A percentile compares a stretch with the other conserved stretches of the same genome.
These are phyloP conservation scores for Corydoras maculifer DNA, from an alignment of 2,113 vertebrate genomes.

Conservation along the genomic window DNA sequence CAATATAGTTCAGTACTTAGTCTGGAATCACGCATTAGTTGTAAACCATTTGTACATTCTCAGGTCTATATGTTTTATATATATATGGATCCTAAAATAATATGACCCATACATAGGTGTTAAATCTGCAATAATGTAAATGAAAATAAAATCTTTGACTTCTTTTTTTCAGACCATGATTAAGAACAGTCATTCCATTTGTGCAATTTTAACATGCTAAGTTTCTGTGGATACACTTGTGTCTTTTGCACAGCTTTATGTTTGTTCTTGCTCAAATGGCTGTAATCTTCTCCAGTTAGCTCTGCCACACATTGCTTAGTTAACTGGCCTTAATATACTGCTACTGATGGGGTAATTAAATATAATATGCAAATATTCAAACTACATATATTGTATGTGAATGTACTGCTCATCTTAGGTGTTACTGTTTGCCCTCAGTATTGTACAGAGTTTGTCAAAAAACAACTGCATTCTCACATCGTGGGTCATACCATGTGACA, in stretches of 20 bases:
- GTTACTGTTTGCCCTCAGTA: slow-evolving; percentile 25
- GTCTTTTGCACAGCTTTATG: no score
- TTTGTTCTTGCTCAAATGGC: no score
- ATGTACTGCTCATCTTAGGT: slow-evolving; percentile 34
- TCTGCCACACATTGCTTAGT: no score
- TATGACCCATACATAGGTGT: not conserved
- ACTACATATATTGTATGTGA: slow-evolving; percentile 29
- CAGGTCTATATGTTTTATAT: slow-evolving; percentile 16
- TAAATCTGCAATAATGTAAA: no score
- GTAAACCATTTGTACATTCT: slow-evolving; percentile 26
- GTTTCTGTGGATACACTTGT: no score
- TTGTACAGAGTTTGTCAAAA: slow-evolving; percentile 21
- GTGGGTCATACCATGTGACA: not conserved
- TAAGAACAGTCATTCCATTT: no score
- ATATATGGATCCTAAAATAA: slow-evolving; percentile 20
- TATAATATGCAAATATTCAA: slow-evolving; percentile 16
- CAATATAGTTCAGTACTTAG: slow-evolving; percentile 16
- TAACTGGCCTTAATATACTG: slow-evolving; percentile 9
- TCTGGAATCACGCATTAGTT: slow-evolving; percentile 15
- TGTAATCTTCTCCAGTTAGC: no score
- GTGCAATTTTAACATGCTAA: no score
- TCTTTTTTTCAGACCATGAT: no score
- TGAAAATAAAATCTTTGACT: no score
- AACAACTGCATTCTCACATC: slow-evolving; percentile 12
- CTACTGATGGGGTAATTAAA: slow-evolving; percentile 9